These are phyloP conservation scores for Eulacestoma nigropectus DNA, from an alignment of 2,113 vertebrate species.

Conservation along the genomic window DNA sequence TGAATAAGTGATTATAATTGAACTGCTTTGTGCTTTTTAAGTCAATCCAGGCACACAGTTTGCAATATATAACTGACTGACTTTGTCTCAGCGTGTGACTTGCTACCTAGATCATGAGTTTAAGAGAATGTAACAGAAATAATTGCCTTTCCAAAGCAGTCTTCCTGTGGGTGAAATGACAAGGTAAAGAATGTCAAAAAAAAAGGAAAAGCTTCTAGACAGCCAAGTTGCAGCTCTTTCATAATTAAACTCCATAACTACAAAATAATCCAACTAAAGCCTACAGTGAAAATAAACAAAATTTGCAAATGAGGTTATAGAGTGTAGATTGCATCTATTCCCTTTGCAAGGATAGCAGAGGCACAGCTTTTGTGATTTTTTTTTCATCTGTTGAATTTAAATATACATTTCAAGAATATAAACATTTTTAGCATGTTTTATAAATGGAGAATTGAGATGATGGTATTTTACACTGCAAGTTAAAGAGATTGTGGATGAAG, in stretches of 20 bases:
- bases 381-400: neutral
- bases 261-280: neutral
- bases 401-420: neutral
- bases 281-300: neutral
- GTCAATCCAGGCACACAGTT: neutral
- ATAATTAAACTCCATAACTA: neutral
- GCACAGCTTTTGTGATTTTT: neutral
- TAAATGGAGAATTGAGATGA: neutral
- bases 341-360: neutral
- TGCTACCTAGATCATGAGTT: neutral
- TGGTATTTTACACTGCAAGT: neutral
- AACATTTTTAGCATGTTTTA: neutral
- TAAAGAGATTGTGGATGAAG: neutral
- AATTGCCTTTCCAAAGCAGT: neutral
- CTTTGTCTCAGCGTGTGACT: neutral
- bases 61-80: neutral
- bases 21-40: neutral
- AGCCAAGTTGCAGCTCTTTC: neutral
- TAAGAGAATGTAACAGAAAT: neutral
- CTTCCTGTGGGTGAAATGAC: neutral
- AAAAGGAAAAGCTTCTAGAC: neutral
- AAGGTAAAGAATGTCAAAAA: neutral
- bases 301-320: neutral
- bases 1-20: neutral
- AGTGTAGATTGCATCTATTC: neutral